Conservation (phyloP, 2,113 vertebrate species). For the Aegithalos caudatus region DNA sequence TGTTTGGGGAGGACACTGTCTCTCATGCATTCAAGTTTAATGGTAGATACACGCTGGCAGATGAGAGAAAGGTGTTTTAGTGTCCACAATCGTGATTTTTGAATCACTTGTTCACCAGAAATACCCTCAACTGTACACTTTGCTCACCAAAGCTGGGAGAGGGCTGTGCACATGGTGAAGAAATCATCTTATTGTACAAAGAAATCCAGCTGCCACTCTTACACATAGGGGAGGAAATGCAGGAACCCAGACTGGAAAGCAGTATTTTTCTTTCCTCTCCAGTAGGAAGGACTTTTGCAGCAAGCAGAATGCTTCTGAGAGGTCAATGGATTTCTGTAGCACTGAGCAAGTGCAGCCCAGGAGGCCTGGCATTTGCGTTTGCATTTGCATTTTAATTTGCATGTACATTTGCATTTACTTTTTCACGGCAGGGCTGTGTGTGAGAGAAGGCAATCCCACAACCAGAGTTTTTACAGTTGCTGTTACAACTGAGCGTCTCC, state of each 20-base stretch:
- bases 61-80: not conserved
- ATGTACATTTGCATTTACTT: conserved; percentile 15
- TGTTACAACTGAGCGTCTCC: not conserved
- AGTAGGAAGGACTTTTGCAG: not conserved
- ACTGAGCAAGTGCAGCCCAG: not conserved
- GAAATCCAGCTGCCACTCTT: not conserved
- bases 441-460: not conserved
- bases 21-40: not conserved
- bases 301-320: not conserved
- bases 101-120: not conserved
- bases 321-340: not conserved
- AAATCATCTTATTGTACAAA: not conserved
- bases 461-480: not conserved
- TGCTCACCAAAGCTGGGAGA: not conserved
- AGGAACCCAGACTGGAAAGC: not conserved
- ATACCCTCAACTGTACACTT: not conserved
- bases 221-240: not conserved
- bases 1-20: not conserved
- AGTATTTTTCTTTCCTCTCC: not conserved
- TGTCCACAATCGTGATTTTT: not conserved
- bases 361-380: not conserved
- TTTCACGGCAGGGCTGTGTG: not conserved
- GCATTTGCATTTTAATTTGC: conserved; percentile 32
- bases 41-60: not conserved
- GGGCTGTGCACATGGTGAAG: not conserved